Base-by-base conservation (phyloP, 1,140 invertebrate species). In the Scaptodrosophila lebanonensis region DNA sequence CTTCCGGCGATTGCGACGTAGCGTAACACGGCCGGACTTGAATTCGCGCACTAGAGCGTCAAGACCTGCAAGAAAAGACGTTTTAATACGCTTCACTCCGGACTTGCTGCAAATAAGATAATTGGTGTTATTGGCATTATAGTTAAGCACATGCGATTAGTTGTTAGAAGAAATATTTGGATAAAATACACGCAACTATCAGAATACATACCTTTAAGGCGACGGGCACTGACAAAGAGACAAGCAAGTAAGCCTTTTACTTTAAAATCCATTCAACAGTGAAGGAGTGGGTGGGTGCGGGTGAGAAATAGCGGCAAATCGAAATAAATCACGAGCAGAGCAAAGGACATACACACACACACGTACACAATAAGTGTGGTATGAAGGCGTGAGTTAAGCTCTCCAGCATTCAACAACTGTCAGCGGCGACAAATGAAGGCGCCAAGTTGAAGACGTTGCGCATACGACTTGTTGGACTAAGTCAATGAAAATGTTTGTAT, bases 41-140 rank as follows among this genome's bases (percentile, higher is more conserved):
- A 87, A 76, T 60, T 87, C 83, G 7, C 76, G 66, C 30, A 87
- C 77, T 76, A 87, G 53, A 86, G 85, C 85, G 83, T 87, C 85
- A 85, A 87, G 73, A 87, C 85, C 85, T 87, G 54, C 2, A 65
- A 66, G 16, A 11, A 29, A 20, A 50, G n/a, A n/a, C 15, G 22
- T 44, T 45, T 7, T 25, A 17, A 27, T n/a, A n/a, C n/a, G n/a
- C n/a, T n/a, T n/a, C n/a, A n/a, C n/a, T n/a, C n/a, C n/a, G n/a
- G n/a, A n/a, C n/a, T n/a, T n/a, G n/a, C n/a, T n/a, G n/a, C n/a
- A n/a, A n/a, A n/a, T n/a, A n/a, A n/a, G n/a, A n/a, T n/a, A n/a
- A n/a, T n/a, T n/a, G n/a, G n/a, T n/a, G n/a, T n/a, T n/a, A n/a
- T n/a, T n/a, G n/a, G n/a, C n/a, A n/a, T n/a, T n/a, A n/a, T n/a